phyloP scores from a whole-genome alignment of 64 coral and sea anemone genomes.

The Montipora capricornis region DNA sequence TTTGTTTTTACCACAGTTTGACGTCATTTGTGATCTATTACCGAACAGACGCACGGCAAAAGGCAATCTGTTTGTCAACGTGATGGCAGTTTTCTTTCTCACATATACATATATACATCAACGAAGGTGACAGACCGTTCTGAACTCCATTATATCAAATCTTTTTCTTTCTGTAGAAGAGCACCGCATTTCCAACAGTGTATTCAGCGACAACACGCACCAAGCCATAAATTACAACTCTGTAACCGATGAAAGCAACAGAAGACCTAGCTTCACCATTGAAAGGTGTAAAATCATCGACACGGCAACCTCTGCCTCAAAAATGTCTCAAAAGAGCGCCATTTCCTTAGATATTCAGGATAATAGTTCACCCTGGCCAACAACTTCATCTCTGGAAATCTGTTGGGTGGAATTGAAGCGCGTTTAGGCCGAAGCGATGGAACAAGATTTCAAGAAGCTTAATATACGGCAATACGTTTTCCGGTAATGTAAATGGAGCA shows the following conservation, averaged over 20 bases:
- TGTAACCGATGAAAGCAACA: background rate
- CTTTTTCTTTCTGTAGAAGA: background rate
- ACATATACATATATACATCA: too few species aligned
- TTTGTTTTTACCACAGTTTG: too few species aligned
- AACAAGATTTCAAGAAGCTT: constrained; percentile 23
- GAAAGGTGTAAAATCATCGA: constrained; percentile 26
- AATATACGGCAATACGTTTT: constrained; percentile 72
- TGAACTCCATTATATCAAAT: too few species aligned
- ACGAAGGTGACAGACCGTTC: too few species aligned
- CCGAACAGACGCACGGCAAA: too few species aligned
- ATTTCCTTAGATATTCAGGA: constrained; percentile 32
- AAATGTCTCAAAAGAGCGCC: background rate
- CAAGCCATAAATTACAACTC: constrained; percentile 1
- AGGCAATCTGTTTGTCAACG: too few species aligned
- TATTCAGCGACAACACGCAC: background rate
- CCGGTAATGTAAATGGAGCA: constrained; percentile 59
- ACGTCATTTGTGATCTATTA: too few species aligned
- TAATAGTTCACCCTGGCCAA: constrained; percentile 24
- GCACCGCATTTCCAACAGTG: constrained; percentile 24
- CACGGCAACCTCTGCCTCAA: background rate
- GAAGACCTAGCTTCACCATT: background rate
- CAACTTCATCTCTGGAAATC: constrained; percentile 53
- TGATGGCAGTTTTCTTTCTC: too few species aligned
- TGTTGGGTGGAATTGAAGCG: constrained; percentile 45
- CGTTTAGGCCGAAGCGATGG: constrained; percentile 43